These are phyloP conservation scores for Helicolenus hilgendorfi DNA, from an alignment of 2,797 vertebrate genomes.

Conservation along the genomic window DNA sequence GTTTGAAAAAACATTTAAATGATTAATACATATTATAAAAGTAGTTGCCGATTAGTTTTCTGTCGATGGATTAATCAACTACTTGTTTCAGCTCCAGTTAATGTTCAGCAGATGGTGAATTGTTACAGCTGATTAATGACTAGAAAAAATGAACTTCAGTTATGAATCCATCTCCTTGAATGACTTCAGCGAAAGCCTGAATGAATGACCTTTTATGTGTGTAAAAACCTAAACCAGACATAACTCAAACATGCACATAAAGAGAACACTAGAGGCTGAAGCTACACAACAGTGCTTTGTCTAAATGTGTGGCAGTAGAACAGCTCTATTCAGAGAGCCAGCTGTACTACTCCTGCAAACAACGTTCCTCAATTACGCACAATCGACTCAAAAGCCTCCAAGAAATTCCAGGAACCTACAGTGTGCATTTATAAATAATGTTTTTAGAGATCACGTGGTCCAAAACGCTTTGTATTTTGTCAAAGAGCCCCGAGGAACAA, in stretches of 20 bases:
- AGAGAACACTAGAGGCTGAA: slow-evolving; percentile 5
- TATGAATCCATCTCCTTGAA: neutral
- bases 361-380: neutral
- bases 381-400: neutral
- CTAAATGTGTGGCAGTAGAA: neutral
- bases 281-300: slow-evolving; percentile 49
- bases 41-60: neutral
- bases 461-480: neutral
- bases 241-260: slow-evolving; percentile 9
- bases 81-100: neutral
- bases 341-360: slow-evolving; percentile 37
- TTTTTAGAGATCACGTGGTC: neutral
- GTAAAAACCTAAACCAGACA: neutral
- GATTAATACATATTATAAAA: neutral
- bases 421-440: neutral
- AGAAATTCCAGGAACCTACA: slow-evolving; percentile 20
- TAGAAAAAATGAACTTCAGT: neutral
- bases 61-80: neutral
- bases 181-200: neutral
- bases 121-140: neutral
- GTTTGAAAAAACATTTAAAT: neutral
- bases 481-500: neutral
- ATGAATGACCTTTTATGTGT: neutral
- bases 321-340: slow-evolving; percentile 10
- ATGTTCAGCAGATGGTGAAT: neutral